A percentile compares a stretch with the other conserved stretches of the same genome.
Conservation (phyloP, 2,113 vertebrate genomes). For the Ardeotis arabs region DNA sequence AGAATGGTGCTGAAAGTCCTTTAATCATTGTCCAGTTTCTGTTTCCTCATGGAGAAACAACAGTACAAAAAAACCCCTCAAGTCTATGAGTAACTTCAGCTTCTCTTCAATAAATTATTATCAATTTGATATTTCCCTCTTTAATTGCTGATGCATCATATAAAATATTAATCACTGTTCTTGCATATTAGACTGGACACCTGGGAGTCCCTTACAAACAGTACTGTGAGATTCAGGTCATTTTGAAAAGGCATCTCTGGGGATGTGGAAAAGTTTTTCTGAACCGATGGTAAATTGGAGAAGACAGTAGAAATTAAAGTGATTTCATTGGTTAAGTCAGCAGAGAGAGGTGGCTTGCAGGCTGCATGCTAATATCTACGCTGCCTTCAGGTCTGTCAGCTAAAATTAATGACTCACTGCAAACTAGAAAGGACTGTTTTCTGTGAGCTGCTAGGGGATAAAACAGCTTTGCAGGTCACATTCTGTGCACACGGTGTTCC, state of each 20-base stretch:
- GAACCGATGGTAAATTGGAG: constrained; percentile 49
- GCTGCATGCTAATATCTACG: constrained; percentile 10
- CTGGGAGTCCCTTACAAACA: not conserved
- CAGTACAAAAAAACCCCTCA: not conserved
- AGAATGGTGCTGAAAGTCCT: not conserved
- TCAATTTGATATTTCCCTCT: constrained; percentile 28
- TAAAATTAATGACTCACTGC: constrained; percentile 65
- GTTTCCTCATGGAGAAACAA: constrained; percentile 1
- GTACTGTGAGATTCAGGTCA: not conserved
- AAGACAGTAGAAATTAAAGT: constrained; percentile 63
- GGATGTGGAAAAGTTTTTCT: not conserved
- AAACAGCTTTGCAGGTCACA: constrained; percentile 59
- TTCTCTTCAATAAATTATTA: constrained; percentile 59
- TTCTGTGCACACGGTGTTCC: not conserved
- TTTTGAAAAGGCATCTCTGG: constrained; percentile 41
- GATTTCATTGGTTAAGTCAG: constrained; percentile 63
- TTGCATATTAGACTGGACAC: constrained; percentile 14
- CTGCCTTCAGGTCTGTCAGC: constrained; percentile 70
- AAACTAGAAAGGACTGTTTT: constrained; percentile 56
- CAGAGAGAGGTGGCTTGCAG: constrained; percentile 56
- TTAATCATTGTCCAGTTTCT: not conserved
- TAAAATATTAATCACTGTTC: constrained; percentile 62
- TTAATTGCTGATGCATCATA: not conserved
- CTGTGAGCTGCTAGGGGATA: constrained; percentile 33
- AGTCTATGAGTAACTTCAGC: not conserved